Percentiles rank a stretch among this genome's conserved stretches.
Evolutionary conservation across 2,797 vertebrate species (phyloP).

Genomic region (Remorina albescens): DNA sequence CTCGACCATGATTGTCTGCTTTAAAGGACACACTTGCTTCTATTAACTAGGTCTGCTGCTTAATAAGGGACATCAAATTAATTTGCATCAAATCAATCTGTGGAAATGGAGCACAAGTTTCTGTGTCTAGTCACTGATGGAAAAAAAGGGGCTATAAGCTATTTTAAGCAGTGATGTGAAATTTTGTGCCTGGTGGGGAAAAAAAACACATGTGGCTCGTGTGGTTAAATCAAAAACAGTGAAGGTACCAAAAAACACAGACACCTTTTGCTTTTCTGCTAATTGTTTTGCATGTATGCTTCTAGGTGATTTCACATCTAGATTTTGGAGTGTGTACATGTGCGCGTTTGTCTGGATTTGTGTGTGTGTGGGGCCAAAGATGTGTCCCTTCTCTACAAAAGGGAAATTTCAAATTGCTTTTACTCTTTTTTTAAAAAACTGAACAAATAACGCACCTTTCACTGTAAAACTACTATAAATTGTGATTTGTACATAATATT

Average conservation of each 20-base stretch:
- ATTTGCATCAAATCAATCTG: constrained; percentile 83
- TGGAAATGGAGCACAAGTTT: constrained; percentile 82
- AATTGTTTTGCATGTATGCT: constrained; percentile 47
- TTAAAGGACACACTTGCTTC: constrained; percentile 70
- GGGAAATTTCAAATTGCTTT: constrained; percentile 26
- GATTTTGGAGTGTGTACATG: neutral
- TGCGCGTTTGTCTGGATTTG: too few relatives aligned
- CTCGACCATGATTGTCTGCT: constrained; percentile 52
- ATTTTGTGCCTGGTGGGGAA: constrained; percentile 61
- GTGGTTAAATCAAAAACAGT: constrained; percentile 33
- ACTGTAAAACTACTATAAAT: constrained; percentile 27
- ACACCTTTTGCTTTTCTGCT: constrained; percentile 61
- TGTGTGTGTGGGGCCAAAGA: constrained; percentile 2
- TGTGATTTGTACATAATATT: constrained; percentile 7
- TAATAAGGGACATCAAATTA: constrained; percentile 85
- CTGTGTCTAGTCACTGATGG: constrained; percentile 81
- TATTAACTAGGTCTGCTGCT: constrained; percentile 83
- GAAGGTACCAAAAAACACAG: constrained; percentile 47
- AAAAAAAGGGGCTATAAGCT: constrained; percentile 57
- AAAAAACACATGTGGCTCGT: constrained; percentile 39
- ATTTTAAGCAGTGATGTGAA: constrained; percentile 72
- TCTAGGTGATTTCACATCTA: constrained; percentile 20
- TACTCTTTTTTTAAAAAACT: constrained; percentile 9
- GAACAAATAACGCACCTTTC: neutral
- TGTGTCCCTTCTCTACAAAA: neutral